Evolutionary conservation across 2,113 vertebrate species (phyloP).

Genomic region (Phainopepla nitens): DNA sequence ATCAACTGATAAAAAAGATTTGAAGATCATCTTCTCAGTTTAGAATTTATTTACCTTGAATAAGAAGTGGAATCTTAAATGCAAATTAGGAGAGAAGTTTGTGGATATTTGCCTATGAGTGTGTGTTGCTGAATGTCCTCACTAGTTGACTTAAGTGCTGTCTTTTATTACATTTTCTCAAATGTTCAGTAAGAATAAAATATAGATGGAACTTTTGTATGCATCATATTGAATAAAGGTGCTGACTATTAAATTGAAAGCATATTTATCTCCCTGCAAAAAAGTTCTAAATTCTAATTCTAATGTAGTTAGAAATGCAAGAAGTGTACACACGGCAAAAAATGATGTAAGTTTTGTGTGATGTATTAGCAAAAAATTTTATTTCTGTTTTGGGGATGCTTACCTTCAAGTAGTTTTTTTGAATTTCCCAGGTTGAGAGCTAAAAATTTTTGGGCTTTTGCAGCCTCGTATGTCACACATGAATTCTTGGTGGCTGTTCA

Average conservation of each 20-base stretch:
- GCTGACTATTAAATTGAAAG: not conserved
- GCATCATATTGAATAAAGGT: not conserved
- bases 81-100: not conserved
- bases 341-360: not conserved
- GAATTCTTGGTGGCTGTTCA: not conserved
- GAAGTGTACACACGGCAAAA: not conserved
- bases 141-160: not conserved
- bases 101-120: not conserved
- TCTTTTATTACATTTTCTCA: not conserved
- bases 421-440: not conserved
- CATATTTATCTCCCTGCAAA: not conserved
- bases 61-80: not conserved
- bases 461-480: not conserved
- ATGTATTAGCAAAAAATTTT: not conserved
- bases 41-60: not conserved
- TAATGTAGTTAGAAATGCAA: not conserved
- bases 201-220: not conserved
- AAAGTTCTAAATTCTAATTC: not conserved
- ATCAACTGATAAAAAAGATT: not conserved
- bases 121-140: not conserved
- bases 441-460: not conserved
- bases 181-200: not conserved
- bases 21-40: not conserved
- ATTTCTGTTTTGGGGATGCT: not conserved
- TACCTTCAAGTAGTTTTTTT: not conserved